Conservation (phyloP, 2,113 vertebrate species). For the Cyrtonyx montezumae region DNA sequence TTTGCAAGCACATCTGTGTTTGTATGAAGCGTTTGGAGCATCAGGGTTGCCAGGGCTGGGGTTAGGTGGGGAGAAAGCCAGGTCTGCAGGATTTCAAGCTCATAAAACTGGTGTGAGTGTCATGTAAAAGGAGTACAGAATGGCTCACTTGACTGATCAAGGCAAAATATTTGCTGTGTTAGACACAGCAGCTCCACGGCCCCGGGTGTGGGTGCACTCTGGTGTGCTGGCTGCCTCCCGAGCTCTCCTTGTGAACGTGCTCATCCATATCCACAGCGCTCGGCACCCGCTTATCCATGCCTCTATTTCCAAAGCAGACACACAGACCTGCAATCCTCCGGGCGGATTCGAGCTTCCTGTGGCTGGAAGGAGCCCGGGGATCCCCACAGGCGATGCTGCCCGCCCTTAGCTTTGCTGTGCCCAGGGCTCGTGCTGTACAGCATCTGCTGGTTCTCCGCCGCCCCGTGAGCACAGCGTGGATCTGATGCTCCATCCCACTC, state of each 20-base stretch:
- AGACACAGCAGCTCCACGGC: constrained; percentile 3
- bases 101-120: not conserved
- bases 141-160: not conserved
- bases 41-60: not conserved
- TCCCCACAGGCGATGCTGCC: not conserved
- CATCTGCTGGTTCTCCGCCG: not conserved
- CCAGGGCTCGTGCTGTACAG: not conserved
- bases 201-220: not conserved
- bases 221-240: constrained; percentile 38
- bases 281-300: constrained; percentile 39
- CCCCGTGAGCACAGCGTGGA: not conserved
- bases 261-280: constrained; percentile 48
- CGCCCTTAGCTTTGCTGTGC: rapidly evolving
- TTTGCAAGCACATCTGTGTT: not conserved
- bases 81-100: rapidly evolving
- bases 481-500: not conserved
- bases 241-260: not conserved
- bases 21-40: not conserved
- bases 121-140: not conserved
- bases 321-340: not conserved
- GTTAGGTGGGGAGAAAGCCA: not conserved
- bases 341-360: not conserved
- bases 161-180: constrained; percentile 20
- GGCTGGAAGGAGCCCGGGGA: not conserved
- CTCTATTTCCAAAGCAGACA: constrained; percentile 62